Conservation (phyloP, 2,113 vertebrate species). For the Zapornia atra region DNA sequence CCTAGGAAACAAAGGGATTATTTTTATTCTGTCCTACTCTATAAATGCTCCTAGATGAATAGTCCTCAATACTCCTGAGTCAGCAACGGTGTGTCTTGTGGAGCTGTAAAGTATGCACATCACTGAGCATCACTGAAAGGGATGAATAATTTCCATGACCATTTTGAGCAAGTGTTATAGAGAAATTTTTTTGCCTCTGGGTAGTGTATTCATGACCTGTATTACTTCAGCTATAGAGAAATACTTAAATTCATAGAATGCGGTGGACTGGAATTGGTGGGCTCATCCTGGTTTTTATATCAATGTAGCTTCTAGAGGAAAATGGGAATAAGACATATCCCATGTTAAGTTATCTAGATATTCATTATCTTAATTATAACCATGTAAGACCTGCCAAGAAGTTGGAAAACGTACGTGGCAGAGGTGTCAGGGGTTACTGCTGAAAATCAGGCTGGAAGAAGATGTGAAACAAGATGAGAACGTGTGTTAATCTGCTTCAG, state of each 20-base stretch:
- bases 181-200: not conserved
- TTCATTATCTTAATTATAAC: not conserved
- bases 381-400: not conserved
- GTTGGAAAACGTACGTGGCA: not conserved
- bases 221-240: not conserved
- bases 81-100: rapidly evolving
- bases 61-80: not conserved
- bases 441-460: not conserved
- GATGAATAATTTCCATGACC: not conserved
- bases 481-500: not conserved
- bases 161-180: not conserved
- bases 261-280: not conserved
- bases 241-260: not conserved
- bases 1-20: not conserved
- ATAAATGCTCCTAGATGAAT: not conserved
- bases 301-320: not conserved
- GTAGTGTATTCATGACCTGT: not conserved
- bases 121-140: not conserved
- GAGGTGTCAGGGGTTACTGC: not conserved
- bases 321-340: not conserved
- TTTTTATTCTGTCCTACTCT: not conserved
- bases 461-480: not conserved
- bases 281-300: not conserved
- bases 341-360: not conserved
- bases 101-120: not conserved